Evolutionary conservation across 2,888 invertebrate genomes (phyloP), one percentile per base, ranked within the genome.

Genomic region (Pelosia muscerda): DNA sequence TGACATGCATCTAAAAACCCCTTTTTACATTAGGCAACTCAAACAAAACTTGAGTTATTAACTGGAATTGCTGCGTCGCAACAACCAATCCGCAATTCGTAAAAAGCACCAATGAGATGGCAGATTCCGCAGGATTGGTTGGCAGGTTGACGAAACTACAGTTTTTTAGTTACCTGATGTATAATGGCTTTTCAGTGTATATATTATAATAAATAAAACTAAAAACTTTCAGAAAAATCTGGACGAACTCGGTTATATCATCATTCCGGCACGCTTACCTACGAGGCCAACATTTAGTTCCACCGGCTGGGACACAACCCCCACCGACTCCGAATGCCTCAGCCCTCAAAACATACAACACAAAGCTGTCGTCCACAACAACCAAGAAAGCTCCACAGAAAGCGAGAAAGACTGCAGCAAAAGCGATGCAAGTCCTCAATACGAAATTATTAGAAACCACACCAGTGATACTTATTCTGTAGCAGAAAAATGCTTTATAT

Each of bases 171-270:
- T 8, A 28, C 28, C 28, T 28, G 28, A 28, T n/a, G n/a, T n/a
- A n/a, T n/a, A n/a, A n/a, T n/a, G n/a, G n/a, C n/a, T n/a, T n/a
- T n/a, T n/a, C n/a, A n/a, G n/a, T n/a, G n/a, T n/a, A 11, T 10
- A 10, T 13, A 1, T 10, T 34, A 34, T 10, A 34, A 34, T 34
- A 34, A 34, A 13, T 13, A 4, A 38, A 38, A 15, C 38, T 2
- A 49, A 49, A n/a, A 19, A 49, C 0, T 89, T 86, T 63, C 86
- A 94, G 93, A 76, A 78, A 61, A 84, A 90, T 65, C 82, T 94
- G 13, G 92, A 93, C 63, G 85, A 90, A 10, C 83, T 94, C 28
- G 94, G 91, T 63, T 93, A 94, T 79, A 88, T 94, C 42, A 88
- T 94, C 38, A 90, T 94, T 72, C 92, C 94, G 11, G 89, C 90